Evolutionary conservation across 2,113 vertebrate species (phyloP).

Genomic region (Psilopogon haemacephalus): DNA sequence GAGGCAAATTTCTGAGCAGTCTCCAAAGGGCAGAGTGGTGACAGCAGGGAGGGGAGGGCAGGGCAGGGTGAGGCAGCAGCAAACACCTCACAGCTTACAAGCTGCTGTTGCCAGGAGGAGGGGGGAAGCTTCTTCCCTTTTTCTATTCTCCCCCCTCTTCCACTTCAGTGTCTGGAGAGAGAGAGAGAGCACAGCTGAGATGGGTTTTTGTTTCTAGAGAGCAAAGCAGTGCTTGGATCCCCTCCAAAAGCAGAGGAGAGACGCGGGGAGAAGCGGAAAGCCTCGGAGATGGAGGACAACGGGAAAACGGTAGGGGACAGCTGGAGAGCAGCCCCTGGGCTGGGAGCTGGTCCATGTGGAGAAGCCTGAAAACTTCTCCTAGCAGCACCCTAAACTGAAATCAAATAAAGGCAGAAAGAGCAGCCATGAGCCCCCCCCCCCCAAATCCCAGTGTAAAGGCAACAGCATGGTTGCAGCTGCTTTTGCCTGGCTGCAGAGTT

Average conservation of each 20-base stretch:
- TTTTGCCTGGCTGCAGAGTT: not conserved
- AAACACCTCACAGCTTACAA: not conserved
- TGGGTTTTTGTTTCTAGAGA: slow-evolving; percentile 1
- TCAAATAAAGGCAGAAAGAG: not conserved
- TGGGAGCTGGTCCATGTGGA: not conserved
- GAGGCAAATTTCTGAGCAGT: not conserved
- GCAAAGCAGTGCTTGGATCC: slow-evolving; percentile 1
- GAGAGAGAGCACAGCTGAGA: not conserved
- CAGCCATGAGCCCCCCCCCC: not conserved
- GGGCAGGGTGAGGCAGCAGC: not conserved
- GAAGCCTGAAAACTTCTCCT: not conserved
- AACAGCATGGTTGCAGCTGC: not conserved
- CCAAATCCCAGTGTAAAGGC: not conserved
- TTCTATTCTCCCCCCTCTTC: not conserved
- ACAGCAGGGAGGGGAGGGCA: not conserved
- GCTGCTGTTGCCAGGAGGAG: not conserved
- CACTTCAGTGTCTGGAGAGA: not conserved
- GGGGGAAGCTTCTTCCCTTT: not conserved
- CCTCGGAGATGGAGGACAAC: slow-evolving; percentile 26
- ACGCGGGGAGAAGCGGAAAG: slow-evolving; percentile 76
- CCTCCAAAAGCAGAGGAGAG: slow-evolving; percentile 73
- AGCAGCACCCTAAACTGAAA: not conserved
- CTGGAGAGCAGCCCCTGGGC: rapidly evolving
- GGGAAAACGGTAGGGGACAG: slow-evolving; percentile 76
- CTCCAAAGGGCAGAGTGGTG: not conserved